These are phyloP conservation scores for Epinephelus awoara DNA, from an alignment of 2,797 vertebrate species.

Conservation along the genomic window DNA sequence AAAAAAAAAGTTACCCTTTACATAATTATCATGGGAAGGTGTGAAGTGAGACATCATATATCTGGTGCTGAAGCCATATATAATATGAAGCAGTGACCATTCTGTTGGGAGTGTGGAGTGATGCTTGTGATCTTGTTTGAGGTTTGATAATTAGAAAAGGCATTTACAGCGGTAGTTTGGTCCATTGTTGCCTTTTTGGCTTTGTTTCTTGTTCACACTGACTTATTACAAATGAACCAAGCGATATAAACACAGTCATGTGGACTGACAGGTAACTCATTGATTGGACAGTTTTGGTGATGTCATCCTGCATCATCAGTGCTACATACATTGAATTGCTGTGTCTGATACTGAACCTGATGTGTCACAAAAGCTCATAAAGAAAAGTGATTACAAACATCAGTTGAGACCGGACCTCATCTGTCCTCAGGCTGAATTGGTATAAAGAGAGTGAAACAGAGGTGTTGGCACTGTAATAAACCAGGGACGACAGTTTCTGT, in stretches of 20 bases:
- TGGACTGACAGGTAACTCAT: not conserved
- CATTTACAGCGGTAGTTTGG: not conserved
- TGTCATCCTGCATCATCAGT: constrained; percentile 5
- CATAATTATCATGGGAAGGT: no score
- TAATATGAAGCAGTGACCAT: not conserved
- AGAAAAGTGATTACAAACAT: not conserved
- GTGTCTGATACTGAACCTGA: not conserved
- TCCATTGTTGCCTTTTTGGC: not conserved
- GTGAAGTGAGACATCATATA: not conserved
- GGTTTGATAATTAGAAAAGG: no score
- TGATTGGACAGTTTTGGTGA: not conserved
- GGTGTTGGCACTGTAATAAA: not conserved
- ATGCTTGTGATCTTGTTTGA: not conserved
- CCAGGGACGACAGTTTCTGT: not conserved
- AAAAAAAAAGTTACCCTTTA: no score
- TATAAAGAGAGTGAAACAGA: no score
- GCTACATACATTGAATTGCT: not conserved
- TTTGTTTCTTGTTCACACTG: not conserved
- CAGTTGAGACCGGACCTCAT: not conserved
- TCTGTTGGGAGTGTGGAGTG: no score
- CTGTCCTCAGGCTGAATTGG: not conserved
- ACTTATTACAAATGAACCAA: not conserved
- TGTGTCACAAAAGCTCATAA: not conserved
- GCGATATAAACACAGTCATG: not conserved
- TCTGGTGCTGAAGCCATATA: not conserved